These are phyloP conservation scores for Ciconia stormi DNA, from an alignment of 2,113 vertebrate genomes.

Conservation along the genomic window DNA sequence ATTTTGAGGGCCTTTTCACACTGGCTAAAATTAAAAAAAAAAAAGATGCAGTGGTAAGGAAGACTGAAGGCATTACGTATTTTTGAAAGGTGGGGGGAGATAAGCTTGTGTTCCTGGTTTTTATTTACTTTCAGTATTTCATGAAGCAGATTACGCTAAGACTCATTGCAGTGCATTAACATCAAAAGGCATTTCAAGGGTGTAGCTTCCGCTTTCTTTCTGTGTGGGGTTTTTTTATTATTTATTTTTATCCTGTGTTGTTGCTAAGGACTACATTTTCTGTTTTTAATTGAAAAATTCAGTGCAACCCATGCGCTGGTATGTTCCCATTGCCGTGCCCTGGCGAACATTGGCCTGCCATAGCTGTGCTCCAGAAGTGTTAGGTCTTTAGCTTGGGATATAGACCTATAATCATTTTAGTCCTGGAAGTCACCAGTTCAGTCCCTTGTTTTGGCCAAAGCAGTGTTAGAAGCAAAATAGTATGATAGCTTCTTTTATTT, in stretches of 20 bases:
- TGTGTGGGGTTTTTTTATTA: neutral
- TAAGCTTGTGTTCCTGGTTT: neutral
- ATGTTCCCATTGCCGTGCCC: neutral
- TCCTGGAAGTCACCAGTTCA: neutral
- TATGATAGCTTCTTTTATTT: neutral
- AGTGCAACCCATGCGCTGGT: neutral
- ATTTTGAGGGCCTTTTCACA: neutral
- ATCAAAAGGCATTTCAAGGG: conserved; percentile 25
- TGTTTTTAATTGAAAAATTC: conserved; percentile 5
- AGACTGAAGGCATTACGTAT: neutral
- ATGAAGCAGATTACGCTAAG: neutral
- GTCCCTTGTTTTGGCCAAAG: neutral
- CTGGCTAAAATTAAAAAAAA: neutral
- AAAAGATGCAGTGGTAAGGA: neutral
- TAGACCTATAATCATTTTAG: neutral
- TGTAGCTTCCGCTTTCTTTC: neutral
- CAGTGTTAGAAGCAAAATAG: neutral
- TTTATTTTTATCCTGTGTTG: neutral
- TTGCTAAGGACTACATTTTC: conserved; percentile 9
- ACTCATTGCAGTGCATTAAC: conserved; percentile 15
- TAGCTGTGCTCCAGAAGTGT: neutral
- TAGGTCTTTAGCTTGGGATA: neutral
- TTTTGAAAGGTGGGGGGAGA: neutral
- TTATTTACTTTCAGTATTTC: conserved; percentile 8
- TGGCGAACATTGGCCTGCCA: neutral